Evolutionary conservation across 2,888 invertebrate genomes (phyloP).

Genomic region (Spialia ferax): DNA sequence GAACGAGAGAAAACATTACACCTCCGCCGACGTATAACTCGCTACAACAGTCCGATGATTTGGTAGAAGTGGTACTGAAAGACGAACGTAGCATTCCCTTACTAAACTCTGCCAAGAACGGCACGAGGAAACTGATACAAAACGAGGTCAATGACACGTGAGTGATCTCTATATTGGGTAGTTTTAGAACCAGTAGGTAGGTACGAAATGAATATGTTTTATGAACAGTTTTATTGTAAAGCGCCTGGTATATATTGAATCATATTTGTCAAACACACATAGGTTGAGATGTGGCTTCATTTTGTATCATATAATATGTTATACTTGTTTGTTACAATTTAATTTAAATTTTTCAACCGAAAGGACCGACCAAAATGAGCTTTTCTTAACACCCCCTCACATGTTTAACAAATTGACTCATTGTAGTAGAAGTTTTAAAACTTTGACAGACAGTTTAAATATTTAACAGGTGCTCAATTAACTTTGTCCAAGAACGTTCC

Average conservation of each 20-base stretch:
- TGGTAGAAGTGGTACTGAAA: conserved; percentile 67
- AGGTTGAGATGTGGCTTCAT: no score
- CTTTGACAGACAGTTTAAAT: no score
- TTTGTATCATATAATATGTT: no score
- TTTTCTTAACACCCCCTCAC: no score
- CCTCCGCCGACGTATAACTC: conserved; percentile 76
- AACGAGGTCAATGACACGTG: conserved; percentile 49
- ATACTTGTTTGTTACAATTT: no score
- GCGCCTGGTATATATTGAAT: background rate
- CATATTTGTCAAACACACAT: no score
- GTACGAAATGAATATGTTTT: conserved; percentile 3
- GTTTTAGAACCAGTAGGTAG: conserved; percentile 24
- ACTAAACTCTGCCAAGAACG: conserved; percentile 35
- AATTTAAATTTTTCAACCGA: no score
- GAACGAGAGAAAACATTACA: conserved; percentile 53
- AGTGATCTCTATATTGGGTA: conserved; percentile 21
- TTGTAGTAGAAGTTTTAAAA: no score
- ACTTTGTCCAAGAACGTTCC: no score
- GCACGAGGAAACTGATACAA: conserved; percentile 31
- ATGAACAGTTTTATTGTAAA: background rate
- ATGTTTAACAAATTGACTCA: no score
- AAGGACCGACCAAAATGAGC: no score
- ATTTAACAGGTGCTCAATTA: no score
- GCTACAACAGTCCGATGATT: conserved; percentile 58
- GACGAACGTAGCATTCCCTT: conserved; percentile 51